phyloP scores from a whole-genome alignment of 2,888 invertebrate genomes.

The Apamea sordens region DNA sequence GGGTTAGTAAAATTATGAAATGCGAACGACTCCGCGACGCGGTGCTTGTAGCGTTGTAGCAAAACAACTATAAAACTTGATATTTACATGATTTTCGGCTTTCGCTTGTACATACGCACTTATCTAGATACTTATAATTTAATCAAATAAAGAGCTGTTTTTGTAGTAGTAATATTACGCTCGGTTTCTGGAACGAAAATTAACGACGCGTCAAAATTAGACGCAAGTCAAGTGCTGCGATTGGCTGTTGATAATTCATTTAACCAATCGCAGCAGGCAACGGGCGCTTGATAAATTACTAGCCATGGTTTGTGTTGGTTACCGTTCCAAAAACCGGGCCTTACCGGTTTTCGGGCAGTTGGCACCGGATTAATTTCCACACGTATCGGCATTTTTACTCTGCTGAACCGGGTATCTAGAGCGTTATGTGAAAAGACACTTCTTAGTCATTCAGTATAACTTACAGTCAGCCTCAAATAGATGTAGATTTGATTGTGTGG shows the following conservation, averaged over 20 bases:
- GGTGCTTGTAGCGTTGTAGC: not conserved
- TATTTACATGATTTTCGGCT: not conserved
- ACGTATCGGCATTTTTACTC: not conserved
- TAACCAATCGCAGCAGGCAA: not conserved
- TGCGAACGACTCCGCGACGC: not conserved
- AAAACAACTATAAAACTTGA: conserved; percentile 2
- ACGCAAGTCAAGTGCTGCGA: not conserved
- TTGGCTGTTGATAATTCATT: not conserved
- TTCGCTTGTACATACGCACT: not conserved
- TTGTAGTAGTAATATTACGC: not conserved
- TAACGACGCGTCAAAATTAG: not conserved
- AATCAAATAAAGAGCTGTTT: not conserved
- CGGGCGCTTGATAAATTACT: not conserved
- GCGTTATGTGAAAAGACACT: not conserved
- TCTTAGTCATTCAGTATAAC: not conserved
- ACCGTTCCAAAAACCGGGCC: not conserved
- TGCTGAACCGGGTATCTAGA: not conserved
- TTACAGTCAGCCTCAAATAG: not conserved
- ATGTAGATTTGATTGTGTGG: not conserved
- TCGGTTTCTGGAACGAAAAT: not conserved
- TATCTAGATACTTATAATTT: not conserved
- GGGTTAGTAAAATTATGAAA: not conserved
- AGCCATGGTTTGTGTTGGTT: not conserved
- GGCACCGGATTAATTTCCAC: too few relatives aligned
- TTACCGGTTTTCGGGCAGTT: not conserved